Evolutionary conservation across 2,113 vertebrate genomes (phyloP), one percentile per base, ranked within the genome.

Genomic region (Gavialis gangeticus): DNA sequence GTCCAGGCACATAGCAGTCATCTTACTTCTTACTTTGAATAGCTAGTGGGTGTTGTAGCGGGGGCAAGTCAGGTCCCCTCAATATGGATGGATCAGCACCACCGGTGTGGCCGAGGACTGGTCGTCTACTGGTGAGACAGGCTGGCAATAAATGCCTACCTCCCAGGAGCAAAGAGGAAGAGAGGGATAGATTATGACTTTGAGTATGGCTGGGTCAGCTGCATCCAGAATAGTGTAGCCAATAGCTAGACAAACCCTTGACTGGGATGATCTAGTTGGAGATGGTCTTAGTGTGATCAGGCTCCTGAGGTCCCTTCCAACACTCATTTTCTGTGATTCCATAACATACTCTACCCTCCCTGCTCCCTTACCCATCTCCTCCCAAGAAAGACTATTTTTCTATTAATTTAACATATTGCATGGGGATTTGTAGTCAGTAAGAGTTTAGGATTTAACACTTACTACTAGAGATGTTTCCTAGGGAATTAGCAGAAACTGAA

Each of bases 181-280:
- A 87, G 37, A 0, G 8, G 58, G 75, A 83, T 17, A 37, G 88
- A 76, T 3, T 0, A 0, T n/a, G 9, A 46, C 34, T 2, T 24
- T 14, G 34, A 69, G 24, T 64, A 25, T 11, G 18, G 57, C 5
- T 12, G n/a, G 77, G 77, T 12, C 4, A 25, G 11, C 46, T 34
- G 28, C 55, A 75, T 46, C 22, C 69, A 15, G 21, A 46, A 46
- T 46, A 46, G 46, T 46, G 46, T 9, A 46, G 46, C 46, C 46
- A 46, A 46, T 46, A 46, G 46, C 46, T 46, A 46, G 46, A 46
- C 46, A 7, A 46, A 46, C 46, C 27, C 55, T 82, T 10, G 30
- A 18, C 15, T 71, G 55, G 22, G 46, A n/a, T 4, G 27, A 57
- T 75, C 87, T 46, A 46, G 46, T 46, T 46, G 46, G 46, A 46